Base-by-base conservation (phyloP, 1,140 invertebrate species). In the Pachyrhynchus sulphureomaculatus region DNA sequence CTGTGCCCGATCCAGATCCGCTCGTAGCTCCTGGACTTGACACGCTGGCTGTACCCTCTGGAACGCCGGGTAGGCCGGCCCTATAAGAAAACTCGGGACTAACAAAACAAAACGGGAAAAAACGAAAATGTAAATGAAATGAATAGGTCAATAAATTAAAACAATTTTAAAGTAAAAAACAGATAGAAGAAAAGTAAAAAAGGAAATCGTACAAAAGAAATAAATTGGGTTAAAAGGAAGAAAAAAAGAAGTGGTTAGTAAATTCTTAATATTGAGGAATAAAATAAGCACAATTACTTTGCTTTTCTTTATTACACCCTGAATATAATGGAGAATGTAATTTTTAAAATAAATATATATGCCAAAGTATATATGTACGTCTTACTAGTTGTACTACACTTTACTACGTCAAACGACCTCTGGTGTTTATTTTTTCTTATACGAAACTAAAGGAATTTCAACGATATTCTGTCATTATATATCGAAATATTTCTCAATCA, bases 71-170 rank as follows among this genome's bases (percentile, higher is more conserved):
- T 71, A 85, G 74, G n/a, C 83, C 84, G 64, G 88, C 87, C 79
- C 89, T 91, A 85, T 89, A 91, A 89, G 88, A 89, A 84, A 90
- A 89, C 86, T 90, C 88, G 80, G 88, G 88, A 83, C 84, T 86
- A 80, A 81, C 73, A 73, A 76, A 77, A 79, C 71, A 68, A 69
- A 73, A 74, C 67, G 65, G 71, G n/a, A 32, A 45, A 41, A 51
- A 57, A 58, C 12, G 23, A 49, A 41, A 32, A 49, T 10, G 23
- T 20, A 36, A 58, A 32, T 5, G 12, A 8, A 47, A 36, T 9
- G 47, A 54, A 13, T 4, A 33, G 59, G 29, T 20, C 4, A 54
- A 61, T 15, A 5, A 2, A 47, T 18, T n/a, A 37, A 15, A 39
- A 37, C 53, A 42, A 39, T 29, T 20, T 13, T 10, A 53, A 60